Evolutionary conservation across 2,888 invertebrate species (phyloP), one percentile per base, ranked within the genome.

Genomic region (Drosophila peninsularis): DNA sequence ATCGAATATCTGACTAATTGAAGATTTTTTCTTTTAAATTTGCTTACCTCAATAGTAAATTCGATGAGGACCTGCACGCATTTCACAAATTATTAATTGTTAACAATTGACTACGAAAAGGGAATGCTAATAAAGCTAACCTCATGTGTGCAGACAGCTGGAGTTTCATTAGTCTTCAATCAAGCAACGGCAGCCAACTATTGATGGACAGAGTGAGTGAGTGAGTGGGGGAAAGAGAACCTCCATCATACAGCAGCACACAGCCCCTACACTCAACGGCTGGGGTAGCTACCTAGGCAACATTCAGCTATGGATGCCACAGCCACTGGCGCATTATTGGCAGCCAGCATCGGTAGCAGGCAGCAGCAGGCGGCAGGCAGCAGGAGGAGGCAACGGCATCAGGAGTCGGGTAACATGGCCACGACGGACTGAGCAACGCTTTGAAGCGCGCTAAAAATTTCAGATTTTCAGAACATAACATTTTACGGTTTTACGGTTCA

Each of bases 401-500:
- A 78, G 45, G 56, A 75, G 53, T 68, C 58, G 58, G 44, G 36
- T 32, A 42, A 42, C 56, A 39, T 68, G 49, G 57, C 58, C 53
- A 52, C 53, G 49, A 24, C 62, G 58, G 44, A 52, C 34, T 52
- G 47, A 65, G 50, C 49, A 78, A 61, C 66, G 89, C 80, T 85
- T 86, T 78, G 90, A 82, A 80, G 87, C 85, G 80, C 84, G 90
- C 84, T 89, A 78, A 87, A 88, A 88, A 86, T 90, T 89, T 87
- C 84, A 88, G 90, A 90, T 85, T 85, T 85, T 88, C 82, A 71
- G 90, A 87, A 89, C 82, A 90, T 87, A 90, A 86, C 89, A 86
- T 86, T 86, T 90, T 90, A 86, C 89, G 89, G 90, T 90, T 86
- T 86, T 84, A 86, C 89, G 90, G 89, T 88, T 90, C 85, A 86